These are phyloP conservation scores for Zosterops pallidus DNA, from an alignment of 2,113 vertebrate genomes.

Conservation along the genomic window DNA sequence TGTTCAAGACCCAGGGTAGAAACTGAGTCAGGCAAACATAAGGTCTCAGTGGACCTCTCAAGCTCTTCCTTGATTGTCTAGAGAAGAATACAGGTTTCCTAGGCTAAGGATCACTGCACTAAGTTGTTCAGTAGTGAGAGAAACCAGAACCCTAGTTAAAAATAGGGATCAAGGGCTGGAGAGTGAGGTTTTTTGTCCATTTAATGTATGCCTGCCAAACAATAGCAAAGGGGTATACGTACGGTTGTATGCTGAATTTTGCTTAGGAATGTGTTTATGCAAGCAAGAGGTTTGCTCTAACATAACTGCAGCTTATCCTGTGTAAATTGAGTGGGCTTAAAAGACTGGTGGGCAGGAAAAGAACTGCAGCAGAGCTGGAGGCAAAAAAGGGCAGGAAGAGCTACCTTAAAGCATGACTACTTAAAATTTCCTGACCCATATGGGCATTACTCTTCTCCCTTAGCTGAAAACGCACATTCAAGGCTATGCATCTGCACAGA, in stretches of 20 bases:
- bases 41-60: neutral
- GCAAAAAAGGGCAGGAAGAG: constrained; percentile 38
- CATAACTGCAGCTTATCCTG: constrained; percentile 13
- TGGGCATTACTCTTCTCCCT: neutral
- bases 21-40: neutral
- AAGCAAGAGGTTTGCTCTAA: constrained; percentile 40
- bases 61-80: neutral
- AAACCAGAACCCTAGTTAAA: neutral
- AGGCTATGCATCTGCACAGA: neutral
- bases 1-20: neutral
- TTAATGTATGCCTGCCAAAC: neutral
- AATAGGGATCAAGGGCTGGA: neutral
- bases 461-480: constrained; percentile 8
- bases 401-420: constrained; percentile 35
- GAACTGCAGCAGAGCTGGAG: constrained; percentile 27
- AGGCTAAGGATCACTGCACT: neutral
- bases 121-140: neutral
- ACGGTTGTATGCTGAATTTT: neutral
- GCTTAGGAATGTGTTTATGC: neutral
- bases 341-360: constrained; percentile 31
- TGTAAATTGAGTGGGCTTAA: constrained; percentile 36
- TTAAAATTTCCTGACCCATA: constrained; percentile 12
- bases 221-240: neutral
- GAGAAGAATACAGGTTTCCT: neutral
- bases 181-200: neutral